Percentiles rank a stretch among this genome's conserved stretches.
Evolutionary conservation across 2,113 vertebrate species (phyloP).

Genomic region (Bombycilla garrulus): DNA sequence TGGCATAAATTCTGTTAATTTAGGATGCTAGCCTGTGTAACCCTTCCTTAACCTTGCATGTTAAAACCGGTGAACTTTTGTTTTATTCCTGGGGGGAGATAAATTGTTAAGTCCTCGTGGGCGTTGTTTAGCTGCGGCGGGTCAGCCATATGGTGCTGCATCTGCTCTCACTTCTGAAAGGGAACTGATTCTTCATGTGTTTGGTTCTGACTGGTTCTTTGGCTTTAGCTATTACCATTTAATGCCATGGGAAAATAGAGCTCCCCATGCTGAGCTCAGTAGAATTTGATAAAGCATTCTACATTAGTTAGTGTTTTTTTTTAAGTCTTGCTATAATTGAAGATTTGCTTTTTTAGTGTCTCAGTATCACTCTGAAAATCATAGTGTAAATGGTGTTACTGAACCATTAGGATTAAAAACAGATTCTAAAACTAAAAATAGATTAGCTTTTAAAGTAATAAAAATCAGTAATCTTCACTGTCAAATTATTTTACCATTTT

Average conservation of each 20-base stretch:
- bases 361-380: not conserved
- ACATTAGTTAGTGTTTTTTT: not conserved
- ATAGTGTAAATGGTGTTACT: not conserved
- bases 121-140: constrained; percentile 30
- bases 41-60: not conserved
- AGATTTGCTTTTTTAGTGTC: not conserved
- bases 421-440: constrained; percentile 12
- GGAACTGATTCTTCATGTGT: not conserved
- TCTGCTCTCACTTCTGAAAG: constrained; percentile 42
- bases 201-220: constrained; percentile 6
- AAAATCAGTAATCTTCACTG: not conserved
- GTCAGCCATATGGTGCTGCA: constrained; percentile 66
- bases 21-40: not conserved
- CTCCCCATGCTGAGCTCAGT: not conserved
- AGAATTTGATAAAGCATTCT: not conserved
- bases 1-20: not conserved
- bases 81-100: not conserved
- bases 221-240: constrained; percentile 3
- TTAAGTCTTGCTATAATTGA: not conserved
- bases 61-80: constrained; percentile 14
- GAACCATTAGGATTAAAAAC: not conserved
- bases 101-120: constrained; percentile 41
- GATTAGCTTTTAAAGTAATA: not conserved
- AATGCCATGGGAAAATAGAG: not conserved
- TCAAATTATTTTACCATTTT: not conserved